Evolutionary conservation across 2,888 invertebrate species (phyloP).

Genomic region (Rutpela maculata): DNA sequence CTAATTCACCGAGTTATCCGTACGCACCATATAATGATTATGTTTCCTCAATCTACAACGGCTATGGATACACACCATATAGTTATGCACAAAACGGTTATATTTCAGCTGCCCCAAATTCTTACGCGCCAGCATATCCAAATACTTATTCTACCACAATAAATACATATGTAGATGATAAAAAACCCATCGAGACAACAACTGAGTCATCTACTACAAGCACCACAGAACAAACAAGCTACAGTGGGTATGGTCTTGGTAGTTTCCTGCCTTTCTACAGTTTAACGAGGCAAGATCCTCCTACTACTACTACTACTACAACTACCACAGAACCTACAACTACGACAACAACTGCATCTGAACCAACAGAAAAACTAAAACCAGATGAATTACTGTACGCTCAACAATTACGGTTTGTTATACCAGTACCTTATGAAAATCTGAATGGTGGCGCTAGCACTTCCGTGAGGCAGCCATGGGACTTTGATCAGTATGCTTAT

Average conservation of each 20-base stretch:
- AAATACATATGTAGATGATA: slow-evolving; percentile 13
- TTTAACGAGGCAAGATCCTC: slow-evolving; percentile 43
- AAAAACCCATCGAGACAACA: slow-evolving; percentile 41
- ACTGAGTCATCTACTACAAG: slow-evolving; percentile 49
- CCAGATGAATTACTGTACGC: slow-evolving; percentile 57
- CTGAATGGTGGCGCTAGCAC: slow-evolving; percentile 31
- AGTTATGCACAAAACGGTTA: slow-evolving; percentile 26
- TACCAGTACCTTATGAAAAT: slow-evolving; percentile 67
- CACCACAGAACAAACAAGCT: slow-evolving; percentile 48
- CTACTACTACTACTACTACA: slow-evolving; percentile 48
- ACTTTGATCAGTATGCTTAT: slow-evolving; percentile 69
- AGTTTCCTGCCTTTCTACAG: slow-evolving; percentile 54
- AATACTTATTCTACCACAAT: slow-evolving; percentile 14
- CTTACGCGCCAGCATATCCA: slow-evolving; percentile 17
- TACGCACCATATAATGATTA: slow-evolving; percentile 31
- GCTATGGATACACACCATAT: slow-evolving; percentile 19
- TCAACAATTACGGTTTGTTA: slow-evolving; percentile 69
- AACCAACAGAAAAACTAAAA: slow-evolving; percentile 48
- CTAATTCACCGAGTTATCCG: slow-evolving; percentile 3
- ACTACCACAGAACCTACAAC: slow-evolving; percentile 59
- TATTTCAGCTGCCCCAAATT: slow-evolving; percentile 12
- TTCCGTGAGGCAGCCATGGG: slow-evolving; percentile 62
- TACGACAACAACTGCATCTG: slow-evolving; percentile 50
- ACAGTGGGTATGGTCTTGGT: slow-evolving; percentile 50
- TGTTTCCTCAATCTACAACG: slow-evolving; percentile 1